Base-by-base conservation (phyloP, 2,797 vertebrate genomes). In the Ctenopoma multispine region DNA sequence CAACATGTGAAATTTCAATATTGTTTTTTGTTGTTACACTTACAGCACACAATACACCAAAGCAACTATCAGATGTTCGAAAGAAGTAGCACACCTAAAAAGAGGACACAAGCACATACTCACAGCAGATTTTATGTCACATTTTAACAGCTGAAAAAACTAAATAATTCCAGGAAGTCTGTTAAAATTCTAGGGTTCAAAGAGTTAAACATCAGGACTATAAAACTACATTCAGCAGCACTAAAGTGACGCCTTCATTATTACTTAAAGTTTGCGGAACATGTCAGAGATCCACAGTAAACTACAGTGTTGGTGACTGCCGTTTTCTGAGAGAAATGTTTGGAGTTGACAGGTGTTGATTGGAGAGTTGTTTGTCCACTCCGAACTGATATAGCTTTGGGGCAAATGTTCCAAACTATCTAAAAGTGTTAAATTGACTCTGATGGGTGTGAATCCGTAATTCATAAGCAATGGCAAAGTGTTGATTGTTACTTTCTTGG, bases 361-460 rank as follows among this genome's bases (percentile, higher is more conserved):
- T 50, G 50, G 23, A 20, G 31, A 41, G 34, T 18, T 50, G 27
- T 47, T 31, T 46, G 65, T 57, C 29, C 43, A 51, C 27, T 43
- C 58, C 36, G 3, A 56, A 3, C 62, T 24, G 5, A 48, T 27
- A 5, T 8, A 29, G 56, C 61, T 69, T 4, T 0, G 38, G 18
- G 77, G 11, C 17, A 48, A 48, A 51, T 24, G 9, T 64, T 65
- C 14, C 5, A 51, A 61, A 59, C 20, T 3, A 44, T 63, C 17
- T 27, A 3, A 62, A 50, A 54, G 65, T 55, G 53, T 71, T 46
- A 58, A 15, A 31, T 38, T 15, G 20, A 64, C 24, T 69, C 10
- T 51, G 60, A 70, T 54, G 43, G 61, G 75, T 83, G 68, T 73
- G 65, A 81, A 75, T 54, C 23, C 24, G 24, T 17, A 44, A 68